Conservation (phyloP, 2,797 vertebrate genomes). For the Sebastes hopkinsi region DNA sequence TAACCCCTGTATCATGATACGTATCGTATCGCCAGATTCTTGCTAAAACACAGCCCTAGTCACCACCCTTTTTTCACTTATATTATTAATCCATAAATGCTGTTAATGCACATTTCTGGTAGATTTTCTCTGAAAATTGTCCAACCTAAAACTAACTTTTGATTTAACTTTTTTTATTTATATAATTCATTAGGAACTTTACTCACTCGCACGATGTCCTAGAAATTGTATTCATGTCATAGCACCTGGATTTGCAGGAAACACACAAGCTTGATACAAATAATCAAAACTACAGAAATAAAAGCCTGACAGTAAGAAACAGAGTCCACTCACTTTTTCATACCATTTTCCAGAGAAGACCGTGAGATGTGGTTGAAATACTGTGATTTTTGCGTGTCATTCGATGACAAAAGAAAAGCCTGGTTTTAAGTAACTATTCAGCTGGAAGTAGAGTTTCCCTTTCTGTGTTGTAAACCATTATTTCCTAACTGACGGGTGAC, state of each 20-base stretch:
- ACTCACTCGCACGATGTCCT: background rate
- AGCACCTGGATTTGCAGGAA: background rate
- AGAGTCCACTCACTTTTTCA: background rate
- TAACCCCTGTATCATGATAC: no score
- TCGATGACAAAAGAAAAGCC: background rate
- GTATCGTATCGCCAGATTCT: no score
- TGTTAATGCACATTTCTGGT: background rate
- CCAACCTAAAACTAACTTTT: background rate
- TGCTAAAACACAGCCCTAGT: no score
- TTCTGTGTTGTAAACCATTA: background rate
- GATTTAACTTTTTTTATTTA: background rate
- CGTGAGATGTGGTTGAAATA: background rate
- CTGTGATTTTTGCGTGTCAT: background rate
- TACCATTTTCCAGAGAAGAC: background rate
- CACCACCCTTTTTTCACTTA: background rate
- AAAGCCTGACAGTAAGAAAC: background rate
- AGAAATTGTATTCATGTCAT: no score
- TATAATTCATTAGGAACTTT: background rate
- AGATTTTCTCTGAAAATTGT: background rate
- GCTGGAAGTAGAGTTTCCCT: background rate
- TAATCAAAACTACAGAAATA: background rate
- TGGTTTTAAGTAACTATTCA: background rate
- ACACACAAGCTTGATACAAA: background rate
- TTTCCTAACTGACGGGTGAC: slow-evolving; percentile 6
- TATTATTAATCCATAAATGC: background rate